Evolutionary conservation across 2,797 vertebrate species (phyloP), one percentile per base, ranked within the genome.

Genomic region (Tadarida brasiliensis): DNA sequence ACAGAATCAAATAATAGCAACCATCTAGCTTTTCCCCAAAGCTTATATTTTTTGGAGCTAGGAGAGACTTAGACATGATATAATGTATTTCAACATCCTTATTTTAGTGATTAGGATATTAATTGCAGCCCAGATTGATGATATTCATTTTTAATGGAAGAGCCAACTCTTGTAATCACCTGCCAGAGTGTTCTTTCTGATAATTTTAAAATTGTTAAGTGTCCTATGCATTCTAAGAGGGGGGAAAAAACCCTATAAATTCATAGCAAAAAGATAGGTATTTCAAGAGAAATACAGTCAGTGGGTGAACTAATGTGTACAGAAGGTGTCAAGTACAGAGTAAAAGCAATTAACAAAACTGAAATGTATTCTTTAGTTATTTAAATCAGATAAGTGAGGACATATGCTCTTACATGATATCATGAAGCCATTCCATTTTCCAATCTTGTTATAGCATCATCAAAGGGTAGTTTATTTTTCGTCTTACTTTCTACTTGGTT

Each of bases 341-440:
- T n/a, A 96, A 97, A 91, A 97, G 89, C 84, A 97, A 97, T 97
- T 95, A 96, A 97, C 76, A 65, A 59, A 96, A 95, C 10, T 97
- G 93, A 97, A 98, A 74, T 78, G 54, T 44, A 67, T 89, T 65
- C 49, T 63, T 95, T 59, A 70, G 70, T 90, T 94, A 85, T 87
- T 95, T 67, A 96, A 96, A 85, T 93, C 80, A 91, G 49, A 91
- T 67, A 80, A 84, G 19, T 92, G 57, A 97, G 95, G 91, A 97
- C 61, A 78, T 95, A 71, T 51, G 95, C 97, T 95, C 56, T 96
- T 71, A 16, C 73, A 70, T 35, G 82, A 54, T 97, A 92, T 96
- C 70, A 96, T 86, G 89, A 96, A 97, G 90, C 70, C 63, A n/a
- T 73, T 85, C 67, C 77, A 49, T 82, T 84, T 98, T 95, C 94